Conservation (phyloP, 2,113 vertebrate genomes). For the Petroica traversi region DNA sequence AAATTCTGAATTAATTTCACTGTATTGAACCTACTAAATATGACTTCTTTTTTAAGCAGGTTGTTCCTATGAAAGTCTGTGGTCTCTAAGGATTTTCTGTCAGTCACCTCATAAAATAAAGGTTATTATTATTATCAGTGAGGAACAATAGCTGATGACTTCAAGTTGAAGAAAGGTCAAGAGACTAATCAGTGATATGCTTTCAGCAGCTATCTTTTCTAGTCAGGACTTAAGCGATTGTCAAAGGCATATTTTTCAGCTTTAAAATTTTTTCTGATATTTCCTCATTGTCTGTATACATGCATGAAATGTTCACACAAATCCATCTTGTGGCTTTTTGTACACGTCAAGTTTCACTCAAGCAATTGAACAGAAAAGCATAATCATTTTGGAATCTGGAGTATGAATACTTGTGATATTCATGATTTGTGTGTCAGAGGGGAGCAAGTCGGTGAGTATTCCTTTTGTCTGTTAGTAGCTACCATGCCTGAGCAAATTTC, state of each 20-base stretch:
- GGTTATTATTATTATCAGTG: conserved; percentile 52
- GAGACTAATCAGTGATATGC: conserved; percentile 47
- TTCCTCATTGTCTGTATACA: not conserved
- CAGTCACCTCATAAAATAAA: conserved; percentile 58
- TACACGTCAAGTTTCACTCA: not conserved
- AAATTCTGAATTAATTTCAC: conserved; percentile 36
- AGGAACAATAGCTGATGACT: conserved; percentile 22
- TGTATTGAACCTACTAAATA: not conserved
- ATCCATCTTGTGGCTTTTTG: not conserved
- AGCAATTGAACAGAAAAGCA: not conserved
- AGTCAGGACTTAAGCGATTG: not conserved
- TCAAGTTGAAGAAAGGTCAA: conserved; percentile 52
- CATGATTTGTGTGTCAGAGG: not conserved
- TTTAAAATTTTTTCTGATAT: not conserved
- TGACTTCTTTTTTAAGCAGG: not conserved
- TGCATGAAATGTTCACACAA: not conserved
- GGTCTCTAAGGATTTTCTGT: conserved; percentile 10
- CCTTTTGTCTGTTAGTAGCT: not conserved
- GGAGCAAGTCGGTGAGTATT: not conserved
- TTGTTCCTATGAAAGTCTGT: conserved; percentile 2
- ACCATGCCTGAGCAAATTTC: not conserved
- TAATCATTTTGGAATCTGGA: not conserved
- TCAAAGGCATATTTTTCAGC: not conserved
- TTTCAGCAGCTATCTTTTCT: conserved; percentile 39
- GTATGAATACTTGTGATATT: not conserved